Evolutionary conservation across 2,797 vertebrate genomes (phyloP).

Genomic region (Pseudopleuronectes americanus): DNA sequence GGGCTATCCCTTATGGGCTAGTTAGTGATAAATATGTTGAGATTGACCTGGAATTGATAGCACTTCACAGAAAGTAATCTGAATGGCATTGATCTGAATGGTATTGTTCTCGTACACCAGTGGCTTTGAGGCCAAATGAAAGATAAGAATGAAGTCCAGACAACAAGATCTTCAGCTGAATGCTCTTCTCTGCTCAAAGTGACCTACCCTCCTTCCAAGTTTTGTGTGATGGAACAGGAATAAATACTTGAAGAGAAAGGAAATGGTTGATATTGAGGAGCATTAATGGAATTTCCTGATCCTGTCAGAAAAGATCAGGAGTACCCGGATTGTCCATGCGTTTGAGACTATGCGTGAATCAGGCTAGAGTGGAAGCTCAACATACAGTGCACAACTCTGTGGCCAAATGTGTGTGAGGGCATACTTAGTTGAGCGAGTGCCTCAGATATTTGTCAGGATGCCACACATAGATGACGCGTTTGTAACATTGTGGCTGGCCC

Average conservation of each 20-base stretch:
- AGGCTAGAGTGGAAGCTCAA: constrained; percentile 45
- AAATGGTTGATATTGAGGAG: constrained; percentile 52
- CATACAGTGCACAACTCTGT: constrained; percentile 46
- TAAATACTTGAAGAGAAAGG: constrained; percentile 61
- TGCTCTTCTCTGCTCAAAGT: constrained; percentile 17
- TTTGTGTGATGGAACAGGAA: constrained; percentile 37
- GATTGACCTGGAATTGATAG: constrained; percentile 53
- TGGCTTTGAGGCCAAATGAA: constrained; percentile 19
- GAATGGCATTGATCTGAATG: constrained; percentile 23
- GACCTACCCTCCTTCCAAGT: constrained; percentile 2
- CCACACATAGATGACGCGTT: constrained; percentile 77
- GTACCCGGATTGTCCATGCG: constrained; percentile 8
- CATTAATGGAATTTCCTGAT: constrained; percentile 69
- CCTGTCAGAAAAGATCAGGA: constrained; percentile 65
- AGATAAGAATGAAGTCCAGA: neutral
- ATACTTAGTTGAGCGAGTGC: constrained; percentile 76
- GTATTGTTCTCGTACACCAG: constrained; percentile 11
- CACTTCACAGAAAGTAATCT: constrained; percentile 19
- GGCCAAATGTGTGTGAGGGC: constrained; percentile 72
- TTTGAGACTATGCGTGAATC: constrained; percentile 52
- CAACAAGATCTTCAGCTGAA: constrained; percentile 5
- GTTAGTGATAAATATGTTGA: constrained; percentile 63
- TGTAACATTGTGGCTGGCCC: constrained; percentile 70
- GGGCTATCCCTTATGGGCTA: constrained; percentile 60
- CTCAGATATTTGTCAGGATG: constrained; percentile 81